A percentile compares a stretch with the other conserved stretches of the same genome.
phyloP scores from a whole-genome alignment of 2,888 invertebrate genomes.

The Xanthorhoe spadicearia region DNA sequence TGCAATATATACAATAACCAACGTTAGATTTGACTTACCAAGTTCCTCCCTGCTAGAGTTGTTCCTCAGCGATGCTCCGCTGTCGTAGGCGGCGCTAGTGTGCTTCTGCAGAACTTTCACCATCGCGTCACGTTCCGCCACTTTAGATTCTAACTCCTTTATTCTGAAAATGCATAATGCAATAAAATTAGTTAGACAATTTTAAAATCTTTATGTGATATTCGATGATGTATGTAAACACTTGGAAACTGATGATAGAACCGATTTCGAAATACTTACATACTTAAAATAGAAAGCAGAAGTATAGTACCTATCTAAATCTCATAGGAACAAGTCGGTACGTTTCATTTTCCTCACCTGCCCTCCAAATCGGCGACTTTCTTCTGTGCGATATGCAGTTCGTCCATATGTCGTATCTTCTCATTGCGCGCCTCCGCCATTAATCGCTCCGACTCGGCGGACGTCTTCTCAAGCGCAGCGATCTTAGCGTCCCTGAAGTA shows the following conservation, averaged over 20 bases:
- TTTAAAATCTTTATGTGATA: no score
- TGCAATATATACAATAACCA: no score
- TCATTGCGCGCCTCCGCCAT: conserved; percentile 94
- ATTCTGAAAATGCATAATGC: conserved; percentile 75
- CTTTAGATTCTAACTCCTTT: conserved; percentile 93
- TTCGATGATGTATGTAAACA: no score
- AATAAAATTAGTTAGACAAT: no score
- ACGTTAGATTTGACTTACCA: conserved; percentile 51
- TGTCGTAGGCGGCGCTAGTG: conserved; percentile 89
- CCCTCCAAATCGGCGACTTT: conserved; percentile 94
- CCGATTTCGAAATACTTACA: no score
- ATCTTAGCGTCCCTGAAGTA: conserved; percentile 90
- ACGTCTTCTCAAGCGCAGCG: conserved; percentile 92
- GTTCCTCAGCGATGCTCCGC: conserved; percentile 82
- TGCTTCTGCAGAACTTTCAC: conserved; percentile 94
- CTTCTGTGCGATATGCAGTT: conserved; percentile 93
- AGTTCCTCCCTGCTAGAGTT: conserved; percentile 81
- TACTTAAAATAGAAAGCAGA: no score
- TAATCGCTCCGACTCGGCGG: conserved; percentile 92
- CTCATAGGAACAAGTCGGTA: no score
- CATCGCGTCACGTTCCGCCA: conserved; percentile 96
- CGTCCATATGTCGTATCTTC: conserved; percentile 95
- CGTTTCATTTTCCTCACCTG: conserved; percentile 77
- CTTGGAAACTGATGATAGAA: no score
- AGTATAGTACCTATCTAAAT: no score